Evolutionary conservation across 2,888 invertebrate species (phyloP).

Genomic region (Machimus atricapillus): DNA sequence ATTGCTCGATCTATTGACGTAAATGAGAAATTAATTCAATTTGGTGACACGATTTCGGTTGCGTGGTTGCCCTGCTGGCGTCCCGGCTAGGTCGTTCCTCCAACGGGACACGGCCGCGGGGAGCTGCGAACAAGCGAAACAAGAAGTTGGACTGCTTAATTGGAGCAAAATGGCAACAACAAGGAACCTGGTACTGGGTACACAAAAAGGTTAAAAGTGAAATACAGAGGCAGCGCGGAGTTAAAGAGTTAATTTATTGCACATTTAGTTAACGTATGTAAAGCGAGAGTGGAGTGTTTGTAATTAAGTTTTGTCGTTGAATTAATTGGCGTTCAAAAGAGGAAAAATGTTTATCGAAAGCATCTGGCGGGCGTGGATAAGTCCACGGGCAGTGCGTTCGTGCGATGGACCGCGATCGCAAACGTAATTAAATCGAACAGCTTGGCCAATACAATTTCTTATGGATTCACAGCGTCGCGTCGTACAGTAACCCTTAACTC

Average conservation of each 20-base stretch:
- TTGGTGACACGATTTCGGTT: constrained; percentile 45
- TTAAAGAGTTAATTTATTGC: constrained; percentile 47
- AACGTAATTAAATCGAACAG: neutral
- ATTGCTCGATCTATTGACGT: constrained; percentile 47
- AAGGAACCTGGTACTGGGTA: constrained; percentile 35
- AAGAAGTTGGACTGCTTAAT: constrained; percentile 46
- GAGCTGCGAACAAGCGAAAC: constrained; percentile 32
- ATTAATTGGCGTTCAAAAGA: constrained; percentile 44
- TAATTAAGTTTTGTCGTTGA: constrained; percentile 47
- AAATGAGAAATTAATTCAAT: constrained; percentile 48
- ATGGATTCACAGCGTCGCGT: neutral
- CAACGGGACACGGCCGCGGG: constrained; percentile 6
- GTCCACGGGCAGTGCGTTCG: neutral
- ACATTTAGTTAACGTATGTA: constrained; percentile 47
- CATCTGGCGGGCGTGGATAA: constrained; percentile 44
- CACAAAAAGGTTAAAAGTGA: constrained; percentile 39
- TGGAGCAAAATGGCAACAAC: constrained; percentile 48
- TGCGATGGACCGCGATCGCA: neutral
- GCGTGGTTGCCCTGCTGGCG: constrained; percentile 32
- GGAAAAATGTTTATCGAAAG: constrained; percentile 42
- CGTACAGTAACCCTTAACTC: neutral
- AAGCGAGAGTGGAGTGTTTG: constrained; percentile 45
- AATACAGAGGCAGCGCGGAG: constrained; percentile 41
- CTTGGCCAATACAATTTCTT: neutral
- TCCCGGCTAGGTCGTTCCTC: constrained; percentile 1